Conservation (phyloP, 2,888 invertebrate genomes). For the Cheilosia pagana region DNA sequence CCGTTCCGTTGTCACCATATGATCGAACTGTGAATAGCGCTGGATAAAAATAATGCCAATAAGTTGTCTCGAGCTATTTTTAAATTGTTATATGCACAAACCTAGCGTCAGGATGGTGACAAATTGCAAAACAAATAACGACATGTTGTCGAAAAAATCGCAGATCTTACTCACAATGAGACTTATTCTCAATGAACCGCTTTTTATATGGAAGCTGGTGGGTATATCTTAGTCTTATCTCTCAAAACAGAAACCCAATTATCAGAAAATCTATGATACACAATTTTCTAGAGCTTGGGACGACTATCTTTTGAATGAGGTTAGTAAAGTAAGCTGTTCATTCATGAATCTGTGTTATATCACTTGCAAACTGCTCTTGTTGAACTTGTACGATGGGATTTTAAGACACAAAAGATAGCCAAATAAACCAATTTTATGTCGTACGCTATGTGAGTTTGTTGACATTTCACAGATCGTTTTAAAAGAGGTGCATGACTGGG, state of each 20-base stretch:
- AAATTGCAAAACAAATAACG: neutral
- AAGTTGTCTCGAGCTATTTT: neutral
- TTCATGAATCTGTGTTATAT: neutral
- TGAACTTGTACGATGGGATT: neutral
- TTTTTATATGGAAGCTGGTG: constrained; percentile 4
- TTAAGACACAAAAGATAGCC: too few relatives aligned
- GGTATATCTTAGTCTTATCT: constrained; percentile 1
- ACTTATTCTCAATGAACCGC: neutral
- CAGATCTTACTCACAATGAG: neutral
- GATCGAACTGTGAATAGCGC: neutral
- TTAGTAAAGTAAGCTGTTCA: constrained; percentile 7
- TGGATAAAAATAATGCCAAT: neutral
- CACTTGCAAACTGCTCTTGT: too few relatives aligned
- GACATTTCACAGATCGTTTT: too few relatives aligned
- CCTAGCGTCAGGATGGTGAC: constrained; percentile 4
- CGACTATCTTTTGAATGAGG: neutral
- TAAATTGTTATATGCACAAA: neutral
- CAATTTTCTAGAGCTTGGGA: neutral
- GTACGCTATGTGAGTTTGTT: too few relatives aligned
- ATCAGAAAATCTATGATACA: neutral
- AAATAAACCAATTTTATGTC: too few relatives aligned
- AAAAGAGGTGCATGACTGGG: too few relatives aligned
- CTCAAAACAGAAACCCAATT: constrained; percentile 5
- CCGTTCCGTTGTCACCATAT: neutral
- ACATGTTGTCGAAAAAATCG: neutral